Base-by-base conservation (phyloP, 2,888 invertebrate genomes). In the Harpalus rubripes region DNA sequence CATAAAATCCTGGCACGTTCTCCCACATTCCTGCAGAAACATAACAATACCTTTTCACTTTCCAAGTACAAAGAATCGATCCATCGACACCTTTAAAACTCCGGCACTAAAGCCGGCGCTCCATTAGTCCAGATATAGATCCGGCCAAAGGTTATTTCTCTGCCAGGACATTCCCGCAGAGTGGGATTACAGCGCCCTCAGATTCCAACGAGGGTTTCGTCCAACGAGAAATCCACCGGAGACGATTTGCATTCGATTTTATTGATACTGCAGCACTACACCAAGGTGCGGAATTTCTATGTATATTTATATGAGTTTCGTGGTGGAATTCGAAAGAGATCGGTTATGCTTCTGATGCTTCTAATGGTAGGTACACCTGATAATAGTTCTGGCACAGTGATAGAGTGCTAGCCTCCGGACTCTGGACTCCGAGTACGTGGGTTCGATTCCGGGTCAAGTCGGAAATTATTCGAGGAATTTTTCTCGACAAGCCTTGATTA, bases 11-110 rank as follows among this genome's bases (percentile, higher is more conserved):
- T 39, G 18, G 63, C 26, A 61, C 68, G 68, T 68, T 68, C 68
- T 63, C 68, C 41, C 72, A 26, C 72, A 74, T 74, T 74, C 18
- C 44, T 74, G 72, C 41, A 44, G 44, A 74, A 74, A 74, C 72
- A 74, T 74, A 74, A 74, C 72, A 74, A 74, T 74, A 74, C 72
- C 72, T 74, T 78, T 78, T 78, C 78, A 78, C 78, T 78, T 78
- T 58, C 41, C 32, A 56, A 78, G 12, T 56, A 58, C 78, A 78
- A 58, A 58, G 78, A 58, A 78, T 78, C 78, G 78, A 78, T 78
- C 58, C 32, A 74, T 44, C 44, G 58, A 78, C 78, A 78, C 58
- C 58, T 78, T 78, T 58, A 78, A 78, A 78, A 56, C 58, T 78
- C 58, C 44, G 44, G 39, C 26, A 58, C 58, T 78, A 78, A 78